Percentiles rank a stretch among this genome's conserved stretches.
phyloP scores from a whole-genome alignment of 2,797 vertebrate species.

The Limosa lapponica region DNA sequence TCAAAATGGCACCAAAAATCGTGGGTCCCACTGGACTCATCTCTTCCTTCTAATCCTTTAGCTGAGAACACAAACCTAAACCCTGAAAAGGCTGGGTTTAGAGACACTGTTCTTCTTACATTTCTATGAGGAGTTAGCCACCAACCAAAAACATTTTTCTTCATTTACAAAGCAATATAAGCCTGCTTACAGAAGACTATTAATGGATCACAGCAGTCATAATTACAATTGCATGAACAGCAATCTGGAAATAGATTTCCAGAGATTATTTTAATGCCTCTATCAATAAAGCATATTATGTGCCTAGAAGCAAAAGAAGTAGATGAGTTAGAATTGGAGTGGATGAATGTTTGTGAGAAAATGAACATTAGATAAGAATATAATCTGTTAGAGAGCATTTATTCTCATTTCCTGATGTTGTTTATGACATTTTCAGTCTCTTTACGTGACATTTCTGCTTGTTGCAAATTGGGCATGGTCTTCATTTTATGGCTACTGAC shows the following conservation, averaged over 20 bases:
- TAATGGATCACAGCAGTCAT: neutral
- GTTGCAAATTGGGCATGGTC: neutral
- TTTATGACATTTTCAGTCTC: neutral
- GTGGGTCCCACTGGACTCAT: neutral
- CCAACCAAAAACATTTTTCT: neutral
- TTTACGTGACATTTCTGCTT: neutral
- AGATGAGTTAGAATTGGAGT: neutral
- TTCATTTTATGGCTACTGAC: neutral
- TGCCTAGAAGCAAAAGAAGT: neutral
- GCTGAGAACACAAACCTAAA: neutral
- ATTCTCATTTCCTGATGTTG: neutral
- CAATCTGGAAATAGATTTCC: slow-evolving; percentile 31
- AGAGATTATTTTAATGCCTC: neutral
- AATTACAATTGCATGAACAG: neutral
- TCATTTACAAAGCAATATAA: neutral
- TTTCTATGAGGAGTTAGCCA: neutral
- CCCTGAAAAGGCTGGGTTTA: neutral
- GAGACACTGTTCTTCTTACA: neutral
- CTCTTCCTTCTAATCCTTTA: neutral
- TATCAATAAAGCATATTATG: neutral
- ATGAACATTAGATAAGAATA: neutral
- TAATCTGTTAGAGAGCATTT: neutral
- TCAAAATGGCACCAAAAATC: neutral
- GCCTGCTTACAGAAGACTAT: neutral
- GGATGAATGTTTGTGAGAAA: neutral